These are phyloP conservation scores for Dorcus parallelipipedus DNA, from an alignment of 2,888 invertebrate genomes.

Conservation along the genomic window DNA sequence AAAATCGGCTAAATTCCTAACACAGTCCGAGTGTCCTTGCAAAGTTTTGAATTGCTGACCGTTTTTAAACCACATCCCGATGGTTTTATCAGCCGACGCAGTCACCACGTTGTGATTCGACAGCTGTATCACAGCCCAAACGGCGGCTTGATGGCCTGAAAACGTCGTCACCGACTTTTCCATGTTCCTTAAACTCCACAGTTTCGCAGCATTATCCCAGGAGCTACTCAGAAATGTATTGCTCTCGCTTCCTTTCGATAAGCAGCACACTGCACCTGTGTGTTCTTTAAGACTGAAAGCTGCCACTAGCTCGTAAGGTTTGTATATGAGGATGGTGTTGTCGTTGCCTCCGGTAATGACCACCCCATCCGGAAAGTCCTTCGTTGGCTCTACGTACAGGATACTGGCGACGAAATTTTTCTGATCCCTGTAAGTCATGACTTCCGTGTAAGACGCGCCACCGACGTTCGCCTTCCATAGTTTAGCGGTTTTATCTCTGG, in stretches of 20 bases:
- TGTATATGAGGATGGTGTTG: conserved; percentile 75
- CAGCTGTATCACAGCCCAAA: conserved; percentile 74
- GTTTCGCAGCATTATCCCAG: conserved; percentile 86
- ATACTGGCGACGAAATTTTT: conserved; percentile 83
- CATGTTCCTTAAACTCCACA: conserved; percentile 68
- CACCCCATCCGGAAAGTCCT: conserved; percentile 69
- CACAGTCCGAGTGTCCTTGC: conserved; percentile 86
- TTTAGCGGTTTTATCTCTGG: conserved; percentile 83
- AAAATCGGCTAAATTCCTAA: conserved; percentile 69
- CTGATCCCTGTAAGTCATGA: conserved; percentile 73
- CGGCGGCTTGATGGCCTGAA: conserved; percentile 74
- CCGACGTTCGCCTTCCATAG: conserved; percentile 77
- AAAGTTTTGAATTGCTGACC: conserved; percentile 65
- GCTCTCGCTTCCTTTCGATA: conserved; percentile 49
- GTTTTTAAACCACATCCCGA: conserved; percentile 75
- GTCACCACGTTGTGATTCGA: conserved; percentile 65
- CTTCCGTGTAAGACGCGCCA: conserved; percentile 57
- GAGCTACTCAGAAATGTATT: conserved; percentile 77
- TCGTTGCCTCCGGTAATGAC: conserved; percentile 90
- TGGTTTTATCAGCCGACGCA: conserved; percentile 89
- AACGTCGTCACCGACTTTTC: conserved; percentile 55
- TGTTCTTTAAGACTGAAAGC: conserved; percentile 73
- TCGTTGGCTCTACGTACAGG: conserved; percentile 69
- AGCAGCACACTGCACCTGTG: conserved; percentile 61
- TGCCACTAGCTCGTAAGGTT: conserved; percentile 65